These are phyloP conservation scores for Malaclemys terrapin DNA, from an alignment of 2,113 vertebrate species.

Conservation along the genomic window DNA sequence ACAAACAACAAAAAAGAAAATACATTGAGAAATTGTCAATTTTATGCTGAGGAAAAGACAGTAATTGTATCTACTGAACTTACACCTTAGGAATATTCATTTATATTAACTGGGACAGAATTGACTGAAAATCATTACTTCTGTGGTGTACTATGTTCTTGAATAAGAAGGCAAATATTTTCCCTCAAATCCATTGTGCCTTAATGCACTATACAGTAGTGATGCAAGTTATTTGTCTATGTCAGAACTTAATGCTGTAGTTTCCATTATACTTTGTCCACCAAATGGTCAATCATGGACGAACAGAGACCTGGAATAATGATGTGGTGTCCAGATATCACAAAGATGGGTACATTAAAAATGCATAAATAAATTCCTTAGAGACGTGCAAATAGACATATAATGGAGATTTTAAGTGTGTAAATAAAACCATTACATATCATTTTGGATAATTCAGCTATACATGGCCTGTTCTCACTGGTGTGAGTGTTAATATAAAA, in stretches of 20 bases:
- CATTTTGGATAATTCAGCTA: background rate
- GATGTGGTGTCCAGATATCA: background rate
- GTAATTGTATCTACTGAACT: background rate
- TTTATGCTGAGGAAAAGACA: background rate
- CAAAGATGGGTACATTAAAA: background rate
- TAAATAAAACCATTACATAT: background rate
- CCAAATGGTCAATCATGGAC: background rate
- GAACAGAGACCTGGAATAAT: background rate
- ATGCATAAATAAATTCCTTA: background rate
- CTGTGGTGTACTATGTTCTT: background rate
- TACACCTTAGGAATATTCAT: background rate
- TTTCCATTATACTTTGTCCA: background rate
- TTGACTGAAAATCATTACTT: background rate
- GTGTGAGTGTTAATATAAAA: background rate
- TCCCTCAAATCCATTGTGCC: background rate
- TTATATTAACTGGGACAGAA: background rate
- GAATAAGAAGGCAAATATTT: background rate
- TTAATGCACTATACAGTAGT: background rate
- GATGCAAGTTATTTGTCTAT: background rate
- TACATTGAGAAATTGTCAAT: background rate
- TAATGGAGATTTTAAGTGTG: background rate
- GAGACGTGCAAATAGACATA: background rate
- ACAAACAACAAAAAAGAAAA: background rate
- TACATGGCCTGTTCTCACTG: background rate
- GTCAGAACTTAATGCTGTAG: background rate